Evolutionary conservation across 2,797 vertebrate genomes (phyloP).

Genomic region (Gambusia yucatana): DNA sequence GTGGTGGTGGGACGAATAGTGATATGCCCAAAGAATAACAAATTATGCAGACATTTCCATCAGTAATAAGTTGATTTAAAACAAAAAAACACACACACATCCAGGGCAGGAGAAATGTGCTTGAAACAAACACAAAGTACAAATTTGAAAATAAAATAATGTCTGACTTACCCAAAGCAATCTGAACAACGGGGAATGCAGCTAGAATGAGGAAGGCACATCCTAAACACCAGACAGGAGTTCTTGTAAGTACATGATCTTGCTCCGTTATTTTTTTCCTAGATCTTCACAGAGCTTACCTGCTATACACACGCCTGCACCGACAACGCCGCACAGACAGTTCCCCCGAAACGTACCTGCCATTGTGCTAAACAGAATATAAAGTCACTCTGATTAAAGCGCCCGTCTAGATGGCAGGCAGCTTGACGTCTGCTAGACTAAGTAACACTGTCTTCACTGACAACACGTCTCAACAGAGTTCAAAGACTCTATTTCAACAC

Average conservation of each 20-base stretch:
- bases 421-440: not conserved
- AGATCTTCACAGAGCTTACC: not conserved
- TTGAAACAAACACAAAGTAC: not conserved
- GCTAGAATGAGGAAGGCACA: not conserved
- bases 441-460: not conserved
- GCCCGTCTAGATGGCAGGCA: not conserved
- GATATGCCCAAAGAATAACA: not conserved
- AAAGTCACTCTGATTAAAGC: not conserved
- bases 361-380: conserved; percentile 1
- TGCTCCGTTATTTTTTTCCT: not conserved
- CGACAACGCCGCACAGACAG: not conserved
- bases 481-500: conserved; percentile 7
- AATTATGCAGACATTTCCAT: not conserved
- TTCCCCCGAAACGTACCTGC: not conserved
- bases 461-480: not conserved
- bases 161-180: conserved; percentile 15
- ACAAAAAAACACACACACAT: not conserved
- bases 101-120: not conserved
- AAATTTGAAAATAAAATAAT: not conserved
- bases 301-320: not conserved
- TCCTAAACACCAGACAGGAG: conserved; percentile 3
- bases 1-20: not conserved
- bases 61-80: not conserved
- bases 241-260: not conserved
- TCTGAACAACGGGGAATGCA: conserved; percentile 4